phyloP scores from a whole-genome alignment of 2,888 invertebrate genomes.

The Trichogramma evanescens region DNA sequence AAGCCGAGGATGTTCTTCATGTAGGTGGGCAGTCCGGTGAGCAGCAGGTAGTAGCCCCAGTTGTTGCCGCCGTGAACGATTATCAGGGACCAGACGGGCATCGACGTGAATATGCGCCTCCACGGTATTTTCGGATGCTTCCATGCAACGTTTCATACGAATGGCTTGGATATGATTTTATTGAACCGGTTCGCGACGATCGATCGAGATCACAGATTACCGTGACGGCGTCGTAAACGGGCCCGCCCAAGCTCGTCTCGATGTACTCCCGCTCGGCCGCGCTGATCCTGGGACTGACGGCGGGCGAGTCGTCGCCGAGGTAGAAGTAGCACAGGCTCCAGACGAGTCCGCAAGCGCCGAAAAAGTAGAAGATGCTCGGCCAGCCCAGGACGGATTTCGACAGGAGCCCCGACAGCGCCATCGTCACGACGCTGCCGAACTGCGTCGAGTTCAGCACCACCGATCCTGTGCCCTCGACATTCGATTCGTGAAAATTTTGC shows the following conservation, averaged over 20 bases:
- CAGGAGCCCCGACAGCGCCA: conserved; percentile 59
- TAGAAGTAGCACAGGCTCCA: conserved; percentile 54
- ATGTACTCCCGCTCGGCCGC: conserved; percentile 55
- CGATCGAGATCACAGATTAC: too few relatives aligned
- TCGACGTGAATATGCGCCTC: conserved; percentile 57
- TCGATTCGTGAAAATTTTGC: neutral
- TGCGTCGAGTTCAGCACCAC: conserved; percentile 53
- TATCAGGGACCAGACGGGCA: conserved; percentile 58
- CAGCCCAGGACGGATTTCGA: conserved; percentile 56
- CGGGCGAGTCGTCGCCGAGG: conserved; percentile 56
- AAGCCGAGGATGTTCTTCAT: conserved; percentile 57
- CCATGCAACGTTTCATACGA: neutral
- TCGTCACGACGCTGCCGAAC: conserved; percentile 61
- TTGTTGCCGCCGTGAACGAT: conserved; percentile 61
- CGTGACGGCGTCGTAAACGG: neutral
- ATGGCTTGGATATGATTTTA: neutral
- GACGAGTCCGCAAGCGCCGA: conserved; percentile 51
- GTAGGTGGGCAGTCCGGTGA: conserved; percentile 66
- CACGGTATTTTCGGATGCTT: conserved; percentile 54
- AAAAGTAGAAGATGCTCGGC: conserved; percentile 63
- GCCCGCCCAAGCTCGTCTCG: conserved; percentile 47
- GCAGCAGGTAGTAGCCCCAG: conserved; percentile 67
- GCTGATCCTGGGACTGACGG: conserved; percentile 53
- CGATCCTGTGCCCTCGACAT: conserved; percentile 28
- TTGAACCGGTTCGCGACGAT: too few relatives aligned